A percentile compares a stretch with the other conserved stretches of the same genome.
These are phyloP conservation scores for Netelia melanura DNA, from an alignment of 2,888 invertebrate genomes.

Conservation along the genomic window DNA sequence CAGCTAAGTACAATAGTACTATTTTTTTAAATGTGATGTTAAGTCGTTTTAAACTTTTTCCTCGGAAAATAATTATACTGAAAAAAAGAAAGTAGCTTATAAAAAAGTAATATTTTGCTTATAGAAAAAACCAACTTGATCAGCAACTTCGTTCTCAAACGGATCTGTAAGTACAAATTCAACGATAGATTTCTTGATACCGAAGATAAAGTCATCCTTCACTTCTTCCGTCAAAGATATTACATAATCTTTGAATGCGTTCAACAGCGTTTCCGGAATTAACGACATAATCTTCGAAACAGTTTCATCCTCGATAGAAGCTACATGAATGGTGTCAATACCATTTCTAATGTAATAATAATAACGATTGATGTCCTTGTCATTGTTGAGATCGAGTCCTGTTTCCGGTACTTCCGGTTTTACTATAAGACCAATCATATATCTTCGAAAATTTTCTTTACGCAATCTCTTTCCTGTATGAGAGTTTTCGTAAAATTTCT, in stretches of 20 bases:
- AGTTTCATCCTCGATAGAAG: slow-evolving; percentile 91
- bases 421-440: slow-evolving; percentile 91
- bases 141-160: slow-evolving; percentile 73
- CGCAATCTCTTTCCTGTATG: slow-evolving; percentile 90
- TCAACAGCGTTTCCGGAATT: slow-evolving; percentile 87
- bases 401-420: slow-evolving; percentile 86
- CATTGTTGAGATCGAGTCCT: slow-evolving; percentile 85
- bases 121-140: slow-evolving; percentile 52
- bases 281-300: slow-evolving; percentile 88
- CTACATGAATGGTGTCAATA: slow-evolving; percentile 95
- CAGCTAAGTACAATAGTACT: too few relatives aligned
- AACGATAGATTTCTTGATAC: slow-evolving; percentile 96
- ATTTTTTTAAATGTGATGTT: too few relatives aligned
- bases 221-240: slow-evolving; percentile 91
- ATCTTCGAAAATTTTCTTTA: slow-evolving; percentile 92
- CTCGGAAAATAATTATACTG: background rate
- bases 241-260: slow-evolving; percentile 87
- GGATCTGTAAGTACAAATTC: slow-evolving; percentile 95
- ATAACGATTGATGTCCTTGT: slow-evolving; percentile 91
- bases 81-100: slow-evolving; percentile 11
- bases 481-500: slow-evolving; percentile 84
- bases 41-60: too few relatives aligned
- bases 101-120: background rate
- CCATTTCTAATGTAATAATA: slow-evolving; percentile 96
- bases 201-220: slow-evolving; percentile 93